phyloP scores from a whole-genome alignment of 2,888 invertebrate genomes.

The Onchidella celtica region DNA sequence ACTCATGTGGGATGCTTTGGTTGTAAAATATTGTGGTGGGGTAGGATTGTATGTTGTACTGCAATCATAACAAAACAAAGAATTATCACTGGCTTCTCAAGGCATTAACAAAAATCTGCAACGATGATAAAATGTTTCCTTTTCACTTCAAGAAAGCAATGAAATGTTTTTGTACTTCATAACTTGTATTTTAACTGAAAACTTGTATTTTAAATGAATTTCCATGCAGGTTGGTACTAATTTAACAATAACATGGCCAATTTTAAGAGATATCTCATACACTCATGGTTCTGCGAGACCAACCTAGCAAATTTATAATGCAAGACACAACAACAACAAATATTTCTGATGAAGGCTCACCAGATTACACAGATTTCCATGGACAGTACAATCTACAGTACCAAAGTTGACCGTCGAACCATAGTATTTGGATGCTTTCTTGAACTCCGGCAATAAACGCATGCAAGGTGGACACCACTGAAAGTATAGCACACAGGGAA shows the following conservation, averaged over 20 bases:
- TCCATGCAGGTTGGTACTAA: too few relatives aligned
- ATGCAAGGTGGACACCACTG: slow-evolving; percentile 89
- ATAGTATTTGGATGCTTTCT: slow-evolving; percentile 83
- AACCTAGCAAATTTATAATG: too few relatives aligned
- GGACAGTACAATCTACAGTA: slow-evolving; percentile 86
- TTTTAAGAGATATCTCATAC: background rate
- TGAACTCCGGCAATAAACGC: slow-evolving; percentile 85
- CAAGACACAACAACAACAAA: too few relatives aligned
- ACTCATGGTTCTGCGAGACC: background rate
- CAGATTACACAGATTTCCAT: slow-evolving; percentile 82
- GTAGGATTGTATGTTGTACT: slow-evolving; percentile 85
- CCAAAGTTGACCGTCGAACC: slow-evolving; percentile 82
- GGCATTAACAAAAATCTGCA: too few relatives aligned
- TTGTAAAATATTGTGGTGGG: slow-evolving; percentile 87
- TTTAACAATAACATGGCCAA: background rate
- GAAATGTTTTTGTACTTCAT: too few relatives aligned
- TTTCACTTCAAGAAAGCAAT: too few relatives aligned
- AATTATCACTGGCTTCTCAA: too few relatives aligned
- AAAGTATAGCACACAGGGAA: too few relatives aligned
- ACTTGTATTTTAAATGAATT: too few relatives aligned
- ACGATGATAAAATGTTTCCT: too few relatives aligned
- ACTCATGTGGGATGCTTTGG: slow-evolving; percentile 82
- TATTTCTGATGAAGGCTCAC: slow-evolving; percentile 66
- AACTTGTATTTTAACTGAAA: too few relatives aligned
- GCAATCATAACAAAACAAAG: slow-evolving; percentile 49